Percentiles rank a stretch among this genome's conserved stretches.
These are phyloP conservation scores for Patella caerulea DNA, from an alignment of 2,888 invertebrate genomes.

Conservation along the genomic window DNA sequence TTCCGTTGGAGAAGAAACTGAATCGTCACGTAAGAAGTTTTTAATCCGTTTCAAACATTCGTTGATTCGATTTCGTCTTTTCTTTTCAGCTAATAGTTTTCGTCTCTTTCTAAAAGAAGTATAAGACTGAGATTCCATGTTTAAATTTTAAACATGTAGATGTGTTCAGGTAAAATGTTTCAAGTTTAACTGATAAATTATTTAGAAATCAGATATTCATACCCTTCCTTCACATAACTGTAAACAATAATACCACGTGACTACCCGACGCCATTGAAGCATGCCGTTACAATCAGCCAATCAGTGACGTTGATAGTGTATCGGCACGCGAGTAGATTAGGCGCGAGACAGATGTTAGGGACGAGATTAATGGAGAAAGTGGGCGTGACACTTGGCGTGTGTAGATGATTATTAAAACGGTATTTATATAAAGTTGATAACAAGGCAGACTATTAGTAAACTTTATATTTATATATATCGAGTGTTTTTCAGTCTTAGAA, in stretches of 20 bases:
- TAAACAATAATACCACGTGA: neutral
- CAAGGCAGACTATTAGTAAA: too few relatives aligned
- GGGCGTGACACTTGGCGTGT: neutral
- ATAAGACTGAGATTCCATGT: neutral
- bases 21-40: neutral
- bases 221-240: neutral
- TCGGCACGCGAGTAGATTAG: conserved; percentile 4
- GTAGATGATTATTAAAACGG: neutral
- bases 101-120: conserved; percentile 7
- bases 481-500: too few relatives aligned
- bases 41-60: conserved; percentile 6
- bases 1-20: neutral
- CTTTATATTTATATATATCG: too few relatives aligned
- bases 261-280: neutral
- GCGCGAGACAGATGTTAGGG: neutral
- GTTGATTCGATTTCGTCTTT: neutral
- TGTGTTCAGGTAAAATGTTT: neutral
- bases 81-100: conserved; percentile 3
- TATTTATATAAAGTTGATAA: too few relatives aligned
- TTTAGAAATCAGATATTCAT: neutral
- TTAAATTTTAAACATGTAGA: neutral
- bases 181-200: neutral
- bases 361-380: neutral
- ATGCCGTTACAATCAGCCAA: neutral
- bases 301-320: conserved; percentile 4